phyloP scores from a whole-genome alignment of 23 tunicate species.

The Styela clava region DNA sequence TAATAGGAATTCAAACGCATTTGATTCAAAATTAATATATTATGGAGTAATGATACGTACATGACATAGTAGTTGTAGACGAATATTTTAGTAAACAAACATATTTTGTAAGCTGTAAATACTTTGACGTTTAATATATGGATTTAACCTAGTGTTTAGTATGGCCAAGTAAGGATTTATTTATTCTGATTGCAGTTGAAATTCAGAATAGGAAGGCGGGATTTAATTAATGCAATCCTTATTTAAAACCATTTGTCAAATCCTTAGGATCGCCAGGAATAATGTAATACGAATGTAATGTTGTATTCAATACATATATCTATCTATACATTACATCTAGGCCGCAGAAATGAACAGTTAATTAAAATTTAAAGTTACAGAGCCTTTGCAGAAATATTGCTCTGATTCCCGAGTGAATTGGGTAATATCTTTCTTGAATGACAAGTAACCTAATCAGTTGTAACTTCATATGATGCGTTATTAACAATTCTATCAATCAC shows the following conservation, averaged over 20 bases:
- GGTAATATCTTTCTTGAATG: neutral
- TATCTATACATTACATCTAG: too few species aligned
- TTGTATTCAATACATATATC: neutral
- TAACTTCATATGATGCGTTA: neutral
- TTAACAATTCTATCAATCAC: neutral
- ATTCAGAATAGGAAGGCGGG: too few species aligned
- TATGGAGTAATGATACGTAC: neutral
- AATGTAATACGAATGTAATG: neutral
- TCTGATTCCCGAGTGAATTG: neutral
- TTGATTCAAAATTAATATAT: neutral
- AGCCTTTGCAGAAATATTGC: neutral
- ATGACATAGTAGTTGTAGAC: too few species aligned
- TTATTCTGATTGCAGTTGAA: too few species aligned
- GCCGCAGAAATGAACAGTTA: neutral
- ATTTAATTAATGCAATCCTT: neutral
- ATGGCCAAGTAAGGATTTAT: neutral
- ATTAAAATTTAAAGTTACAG: neutral
- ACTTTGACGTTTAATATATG: too few species aligned
- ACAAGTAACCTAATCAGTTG: neutral
- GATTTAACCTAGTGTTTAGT: too few species aligned
- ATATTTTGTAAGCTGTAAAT: too few species aligned
- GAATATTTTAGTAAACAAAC: too few species aligned
- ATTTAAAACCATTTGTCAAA: too few species aligned
- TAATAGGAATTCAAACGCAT: neutral
- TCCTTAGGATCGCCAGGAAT: too few species aligned